Conservation (phyloP, 1,140 invertebrate genomes). For the Drosophila kepulauana region DNA sequence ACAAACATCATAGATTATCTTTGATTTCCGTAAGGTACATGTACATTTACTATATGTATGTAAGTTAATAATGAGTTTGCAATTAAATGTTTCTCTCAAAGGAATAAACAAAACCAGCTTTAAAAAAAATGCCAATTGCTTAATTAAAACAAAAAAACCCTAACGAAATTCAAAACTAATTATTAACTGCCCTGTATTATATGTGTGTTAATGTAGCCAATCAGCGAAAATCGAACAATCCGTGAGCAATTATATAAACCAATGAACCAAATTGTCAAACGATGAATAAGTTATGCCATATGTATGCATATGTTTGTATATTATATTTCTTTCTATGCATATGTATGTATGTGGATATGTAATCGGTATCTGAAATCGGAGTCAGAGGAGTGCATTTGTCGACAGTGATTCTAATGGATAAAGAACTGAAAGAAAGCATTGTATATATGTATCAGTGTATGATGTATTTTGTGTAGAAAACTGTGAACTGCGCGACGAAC, state of each 20-base stretch:
- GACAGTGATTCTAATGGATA: neutral
- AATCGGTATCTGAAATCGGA: too few relatives aligned
- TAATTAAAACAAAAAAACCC: constrained; percentile 10
- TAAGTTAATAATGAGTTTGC: constrained; percentile 36
- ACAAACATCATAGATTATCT: neutral
- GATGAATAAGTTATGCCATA: too few relatives aligned
- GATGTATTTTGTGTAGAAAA: neutral
- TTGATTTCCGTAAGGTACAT: neutral
- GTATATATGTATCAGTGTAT: neutral
- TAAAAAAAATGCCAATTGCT: constrained; percentile 17
- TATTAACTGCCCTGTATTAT: too few relatives aligned
- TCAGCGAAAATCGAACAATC: too few relatives aligned
- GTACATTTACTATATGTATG: neutral
- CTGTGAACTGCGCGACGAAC: neutral
- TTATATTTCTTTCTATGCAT: too few relatives aligned
- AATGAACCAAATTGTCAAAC: too few relatives aligned
- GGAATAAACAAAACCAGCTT: constrained; percentile 34
- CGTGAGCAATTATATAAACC: too few relatives aligned
- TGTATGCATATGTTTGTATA: too few relatives aligned
- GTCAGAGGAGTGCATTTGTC: neutral
- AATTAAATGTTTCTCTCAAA: constrained; percentile 33
- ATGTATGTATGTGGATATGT: too few relatives aligned
- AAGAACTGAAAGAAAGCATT: neutral
- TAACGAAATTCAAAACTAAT: neutral
- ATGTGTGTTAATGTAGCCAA: too few relatives aligned